Conservation (phyloP, 2,888 invertebrate genomes). For the Microplitis deprimator region DNA sequence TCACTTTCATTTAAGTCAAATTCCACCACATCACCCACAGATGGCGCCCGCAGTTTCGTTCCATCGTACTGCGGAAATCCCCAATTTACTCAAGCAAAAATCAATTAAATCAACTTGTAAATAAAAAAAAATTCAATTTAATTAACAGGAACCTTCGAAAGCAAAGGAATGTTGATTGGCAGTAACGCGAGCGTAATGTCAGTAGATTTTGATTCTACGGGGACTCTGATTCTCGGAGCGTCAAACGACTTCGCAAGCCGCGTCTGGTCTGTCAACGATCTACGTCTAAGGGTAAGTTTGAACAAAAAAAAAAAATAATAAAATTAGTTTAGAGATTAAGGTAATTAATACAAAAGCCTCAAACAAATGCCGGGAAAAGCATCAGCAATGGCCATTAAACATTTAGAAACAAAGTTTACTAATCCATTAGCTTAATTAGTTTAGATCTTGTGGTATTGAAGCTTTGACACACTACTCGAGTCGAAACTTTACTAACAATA, state of each 20-base stretch:
- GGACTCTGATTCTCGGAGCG: slow-evolving; percentile 88
- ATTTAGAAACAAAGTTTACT: slow-evolving; percentile 64
- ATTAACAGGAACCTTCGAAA: slow-evolving; percentile 78
- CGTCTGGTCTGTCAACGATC: slow-evolving; percentile 94
- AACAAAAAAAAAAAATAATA: slow-evolving; percentile 15
- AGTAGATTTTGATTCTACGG: slow-evolving; percentile 95
- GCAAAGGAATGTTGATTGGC: slow-evolving; percentile 86
- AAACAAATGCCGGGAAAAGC: neutral
- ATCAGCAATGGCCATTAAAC: slow-evolving; percentile 31
- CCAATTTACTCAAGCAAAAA: too few species aligned
- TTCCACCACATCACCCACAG: too few species aligned
- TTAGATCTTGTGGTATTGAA: slow-evolving; percentile 62
- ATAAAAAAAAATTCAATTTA: slow-evolving; percentile 9
- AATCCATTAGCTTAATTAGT: slow-evolving; percentile 69
- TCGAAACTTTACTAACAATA: neutral
- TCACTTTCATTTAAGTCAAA: too few species aligned
- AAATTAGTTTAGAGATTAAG: slow-evolving; percentile 1
- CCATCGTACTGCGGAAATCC: too few species aligned
- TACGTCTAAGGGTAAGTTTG: slow-evolving; percentile 87
- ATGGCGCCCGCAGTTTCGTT: too few species aligned
- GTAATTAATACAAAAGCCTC: slow-evolving; percentile 17
- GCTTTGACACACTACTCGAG: slow-evolving; percentile 11
- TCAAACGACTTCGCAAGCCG: slow-evolving; percentile 97
- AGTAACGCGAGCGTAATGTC: slow-evolving; percentile 97
- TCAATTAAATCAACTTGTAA: neutral